Conservation (phyloP, 1,140 invertebrate species). For the Apis laboriosa region DNA sequence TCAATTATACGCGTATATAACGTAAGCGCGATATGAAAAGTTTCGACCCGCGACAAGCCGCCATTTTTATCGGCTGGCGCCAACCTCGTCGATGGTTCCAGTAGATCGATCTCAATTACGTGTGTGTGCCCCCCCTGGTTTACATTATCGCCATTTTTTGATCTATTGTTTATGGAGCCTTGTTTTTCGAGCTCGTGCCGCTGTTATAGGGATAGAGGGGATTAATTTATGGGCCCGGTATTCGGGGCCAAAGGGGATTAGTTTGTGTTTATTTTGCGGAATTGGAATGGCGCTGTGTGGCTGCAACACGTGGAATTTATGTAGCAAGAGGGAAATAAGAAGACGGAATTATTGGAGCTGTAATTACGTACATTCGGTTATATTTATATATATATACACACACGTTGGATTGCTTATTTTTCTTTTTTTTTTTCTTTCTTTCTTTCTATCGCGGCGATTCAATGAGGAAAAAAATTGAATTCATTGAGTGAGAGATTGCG, state of each 20-base stretch:
- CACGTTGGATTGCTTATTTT: background rate
- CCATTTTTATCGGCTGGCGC: constrained; percentile 32
- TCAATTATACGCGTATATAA: background rate
- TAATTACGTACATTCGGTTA: constrained; percentile 20
- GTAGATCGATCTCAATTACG: constrained; percentile 45
- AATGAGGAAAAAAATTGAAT: background rate
- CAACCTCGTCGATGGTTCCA: constrained; percentile 29
- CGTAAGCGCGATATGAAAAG: background rate
- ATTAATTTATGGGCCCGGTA: background rate
- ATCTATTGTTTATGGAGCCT: constrained; percentile 31
- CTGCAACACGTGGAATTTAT: constrained; percentile 19
- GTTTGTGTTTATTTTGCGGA: constrained; percentile 10
- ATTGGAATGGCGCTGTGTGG: background rate
- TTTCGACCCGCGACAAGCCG: background rate
- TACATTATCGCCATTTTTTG: constrained; percentile 4
- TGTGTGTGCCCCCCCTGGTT: background rate
- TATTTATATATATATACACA: no score
- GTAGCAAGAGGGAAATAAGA: background rate
- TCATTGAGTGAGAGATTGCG: background rate
- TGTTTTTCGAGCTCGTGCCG: background rate
- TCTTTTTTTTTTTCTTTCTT: background rate
- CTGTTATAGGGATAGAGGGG: no score
- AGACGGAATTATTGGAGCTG: constrained; percentile 14
- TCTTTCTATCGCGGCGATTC: background rate
- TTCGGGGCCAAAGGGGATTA: background rate